Percentiles rank a stretch among this genome's conserved stretches.
Evolutionary conservation across 2,797 vertebrate species (phyloP).

Genomic region (Catharus ustulatus): DNA sequence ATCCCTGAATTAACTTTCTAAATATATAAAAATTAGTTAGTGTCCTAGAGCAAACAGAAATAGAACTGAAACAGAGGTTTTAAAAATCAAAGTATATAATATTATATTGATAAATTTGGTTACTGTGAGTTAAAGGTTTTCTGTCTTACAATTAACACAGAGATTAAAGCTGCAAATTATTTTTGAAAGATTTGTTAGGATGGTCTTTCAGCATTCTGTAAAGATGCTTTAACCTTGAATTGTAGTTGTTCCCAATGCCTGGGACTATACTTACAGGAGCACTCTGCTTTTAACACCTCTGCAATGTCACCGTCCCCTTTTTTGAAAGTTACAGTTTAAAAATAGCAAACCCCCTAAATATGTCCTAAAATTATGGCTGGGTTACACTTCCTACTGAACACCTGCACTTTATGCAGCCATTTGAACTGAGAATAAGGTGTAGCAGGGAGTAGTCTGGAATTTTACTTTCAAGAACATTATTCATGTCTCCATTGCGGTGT

Average conservation of each 20-base stretch:
- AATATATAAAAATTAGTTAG: neutral
- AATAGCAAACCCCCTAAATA: neutral
- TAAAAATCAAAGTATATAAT: neutral
- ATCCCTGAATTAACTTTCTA: neutral
- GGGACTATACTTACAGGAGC: neutral
- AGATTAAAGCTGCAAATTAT: neutral
- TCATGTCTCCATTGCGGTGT: neutral
- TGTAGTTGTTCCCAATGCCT: rapidly evolving
- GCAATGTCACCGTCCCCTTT: neutral
- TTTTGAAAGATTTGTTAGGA: neutral
- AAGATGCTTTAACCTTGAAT: neutral
- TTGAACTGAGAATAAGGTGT: neutral
- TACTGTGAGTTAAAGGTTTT: neutral
- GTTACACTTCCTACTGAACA: neutral
- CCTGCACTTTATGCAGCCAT: neutral
- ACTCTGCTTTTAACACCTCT: neutral
- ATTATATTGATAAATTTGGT: neutral
- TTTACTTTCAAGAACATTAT: neutral
- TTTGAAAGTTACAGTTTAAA: neutral
- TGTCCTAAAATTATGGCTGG: neutral
- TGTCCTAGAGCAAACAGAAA: neutral
- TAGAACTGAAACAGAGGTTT: neutral
- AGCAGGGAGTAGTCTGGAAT: neutral
- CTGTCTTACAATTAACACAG: neutral
- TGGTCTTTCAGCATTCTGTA: neutral